Conservation (phyloP, 2,113 vertebrate species). For the Cercopithecus mona region DNA sequence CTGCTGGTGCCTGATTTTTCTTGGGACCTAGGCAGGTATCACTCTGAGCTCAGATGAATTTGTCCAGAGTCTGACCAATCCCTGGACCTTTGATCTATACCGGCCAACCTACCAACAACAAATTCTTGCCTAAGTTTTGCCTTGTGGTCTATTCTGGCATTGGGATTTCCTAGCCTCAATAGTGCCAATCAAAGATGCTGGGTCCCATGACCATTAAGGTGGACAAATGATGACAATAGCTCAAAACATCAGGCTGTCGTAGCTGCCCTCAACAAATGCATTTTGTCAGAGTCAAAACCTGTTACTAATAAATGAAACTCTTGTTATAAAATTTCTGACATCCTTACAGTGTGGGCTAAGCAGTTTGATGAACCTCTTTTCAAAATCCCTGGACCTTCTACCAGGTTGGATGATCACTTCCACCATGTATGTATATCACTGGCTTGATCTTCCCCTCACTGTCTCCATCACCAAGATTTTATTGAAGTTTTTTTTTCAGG, state of each 20-base stretch:
- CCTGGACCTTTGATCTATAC: background rate
- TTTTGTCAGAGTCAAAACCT: slow-evolving; percentile 6
- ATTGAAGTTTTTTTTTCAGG: background rate
- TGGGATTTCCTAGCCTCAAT: background rate
- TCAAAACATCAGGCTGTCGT: background rate
- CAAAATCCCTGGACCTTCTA: background rate
- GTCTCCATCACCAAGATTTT: background rate
- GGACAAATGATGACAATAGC: background rate
- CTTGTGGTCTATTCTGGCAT: background rate
- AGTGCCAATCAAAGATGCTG: background rate
- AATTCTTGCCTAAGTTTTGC: background rate
- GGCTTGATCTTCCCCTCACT: background rate
- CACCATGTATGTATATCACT: background rate
- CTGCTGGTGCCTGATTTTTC: background rate
- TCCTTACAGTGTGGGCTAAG: background rate
- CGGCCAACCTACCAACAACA: background rate
- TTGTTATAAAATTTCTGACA: background rate
- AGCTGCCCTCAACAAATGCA: background rate
- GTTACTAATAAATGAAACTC: background rate
- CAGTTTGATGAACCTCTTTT: background rate
- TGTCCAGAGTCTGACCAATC: background rate
- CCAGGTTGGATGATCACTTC: background rate
- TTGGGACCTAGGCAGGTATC: background rate
- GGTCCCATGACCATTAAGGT: background rate
- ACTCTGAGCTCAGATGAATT: background rate